phyloP scores from a whole-genome alignment of 2,113 vertebrate species.

The Phaetusa simplex region DNA sequence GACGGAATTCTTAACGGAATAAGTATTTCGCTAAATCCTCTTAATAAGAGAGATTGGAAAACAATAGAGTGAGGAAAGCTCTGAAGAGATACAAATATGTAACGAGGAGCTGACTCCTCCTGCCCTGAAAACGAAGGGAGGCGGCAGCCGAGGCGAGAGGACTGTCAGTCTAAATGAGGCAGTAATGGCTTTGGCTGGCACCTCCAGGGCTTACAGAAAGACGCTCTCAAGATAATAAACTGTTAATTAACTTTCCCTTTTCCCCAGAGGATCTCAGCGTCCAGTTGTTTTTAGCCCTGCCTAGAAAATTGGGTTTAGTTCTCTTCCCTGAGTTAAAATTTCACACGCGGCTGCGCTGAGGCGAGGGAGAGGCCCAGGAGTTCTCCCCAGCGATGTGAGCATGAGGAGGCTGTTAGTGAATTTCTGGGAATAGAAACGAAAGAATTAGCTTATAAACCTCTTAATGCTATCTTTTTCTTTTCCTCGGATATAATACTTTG shows the following conservation, averaged over 20 bases:
- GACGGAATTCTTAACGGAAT: background rate
- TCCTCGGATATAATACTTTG: background rate
- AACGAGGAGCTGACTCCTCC: background rate
- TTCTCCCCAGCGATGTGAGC: background rate
- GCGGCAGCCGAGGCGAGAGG: background rate
- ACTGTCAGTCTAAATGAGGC: background rate
- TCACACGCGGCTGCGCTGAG: background rate
- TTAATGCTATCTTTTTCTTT: background rate
- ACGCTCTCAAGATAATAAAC: background rate
- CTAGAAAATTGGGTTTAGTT: background rate
- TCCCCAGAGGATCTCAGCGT: background rate
- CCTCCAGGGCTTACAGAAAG: background rate
- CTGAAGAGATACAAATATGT: background rate
- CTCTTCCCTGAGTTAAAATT: background rate
- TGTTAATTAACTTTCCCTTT: slow-evolving; percentile 30
- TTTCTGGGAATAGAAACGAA: background rate
- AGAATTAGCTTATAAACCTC: background rate
- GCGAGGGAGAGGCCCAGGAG: too few relatives aligned
- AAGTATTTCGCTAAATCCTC: background rate
- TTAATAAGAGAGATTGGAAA: background rate
- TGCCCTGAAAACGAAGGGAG: background rate
- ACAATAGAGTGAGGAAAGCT: background rate
- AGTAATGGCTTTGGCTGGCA: background rate
- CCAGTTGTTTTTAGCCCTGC: background rate
- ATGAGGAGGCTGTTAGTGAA: too few relatives aligned